Evolutionary conservation across 1,140 invertebrate species (phyloP), one percentile per base, ranked within the genome.

Genomic region (Drosophila virilis): DNA sequence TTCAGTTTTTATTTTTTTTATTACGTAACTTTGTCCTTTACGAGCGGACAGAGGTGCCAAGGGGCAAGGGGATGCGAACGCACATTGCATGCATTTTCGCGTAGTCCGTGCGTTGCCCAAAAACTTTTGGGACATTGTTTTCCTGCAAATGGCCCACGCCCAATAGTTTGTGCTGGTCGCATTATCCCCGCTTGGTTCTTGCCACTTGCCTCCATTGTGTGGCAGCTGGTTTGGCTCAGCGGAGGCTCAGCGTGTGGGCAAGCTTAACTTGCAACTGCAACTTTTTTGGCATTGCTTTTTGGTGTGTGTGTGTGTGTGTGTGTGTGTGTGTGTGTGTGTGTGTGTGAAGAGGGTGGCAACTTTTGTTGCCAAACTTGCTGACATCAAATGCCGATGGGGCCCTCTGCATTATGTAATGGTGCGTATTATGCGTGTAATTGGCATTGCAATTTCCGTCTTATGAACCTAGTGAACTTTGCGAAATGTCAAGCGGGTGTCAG

Each of bases 401-500:
- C 42, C 38, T 28, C 42, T 37, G 72, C 51, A 55, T 79, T 77
- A 65, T 77, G 76, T 80, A 86, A 86, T 86, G 77, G 59, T 74
- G 83, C 83, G 84, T 74, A 83, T 83, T 86, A 83, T 65, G 79
- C 79, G 66, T 83, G 84, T 88, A 83, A 88, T 86, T 88, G 80
- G 60, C 69, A 82, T 58, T 83, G 68, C 76, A 62, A 88, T 82
- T 86, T 70, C 37, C 33, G 45, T 46, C 75, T 73, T 78, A 86
- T 86, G 71, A 86, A 78, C 66, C 68, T 62, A 46, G 45, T 55
- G 52, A 57, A 69, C 52, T 57, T 45, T 69, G 40, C 54, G n/a
- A 59, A 65, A 62, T 50, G 46, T 32, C 22, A 38, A 69, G 60
- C 13, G 72, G 15, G 40, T 50, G 40, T 46, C 32, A 35, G 28